These are phyloP conservation scores for Lutjanus campechanus DNA, from an alignment of 2,797 vertebrate species.

Conservation along the genomic window DNA sequence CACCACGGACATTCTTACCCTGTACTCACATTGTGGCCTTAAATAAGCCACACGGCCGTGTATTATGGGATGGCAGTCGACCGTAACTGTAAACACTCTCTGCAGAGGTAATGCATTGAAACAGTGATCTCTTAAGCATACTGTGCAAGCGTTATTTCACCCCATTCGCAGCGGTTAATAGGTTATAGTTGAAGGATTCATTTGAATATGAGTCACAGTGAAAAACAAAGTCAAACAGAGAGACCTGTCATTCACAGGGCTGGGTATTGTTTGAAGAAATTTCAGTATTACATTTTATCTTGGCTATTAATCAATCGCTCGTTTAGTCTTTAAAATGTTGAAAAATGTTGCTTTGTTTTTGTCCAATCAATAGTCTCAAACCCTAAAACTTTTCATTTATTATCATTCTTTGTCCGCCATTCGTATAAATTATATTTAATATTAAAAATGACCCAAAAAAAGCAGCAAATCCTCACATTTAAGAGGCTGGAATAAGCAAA, in stretches of 20 bases:
- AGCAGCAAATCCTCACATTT: too few relatives aligned
- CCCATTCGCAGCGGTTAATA: neutral
- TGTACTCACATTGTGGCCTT: constrained; percentile 25
- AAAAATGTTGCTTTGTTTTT: too few relatives aligned
- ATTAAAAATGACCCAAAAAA: too few relatives aligned
- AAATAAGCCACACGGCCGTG: constrained; percentile 18
- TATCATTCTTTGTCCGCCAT: too few relatives aligned
- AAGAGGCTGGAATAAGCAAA: too few relatives aligned
- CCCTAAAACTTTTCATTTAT: too few relatives aligned
- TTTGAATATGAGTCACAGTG: neutral
- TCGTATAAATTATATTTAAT: too few relatives aligned
- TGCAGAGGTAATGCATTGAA: neutral
- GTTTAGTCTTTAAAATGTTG: too few relatives aligned
- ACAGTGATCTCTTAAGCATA: neutral
- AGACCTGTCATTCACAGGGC: neutral
- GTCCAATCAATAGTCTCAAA: too few relatives aligned
- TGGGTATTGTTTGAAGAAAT: neutral
- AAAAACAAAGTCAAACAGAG: neutral
- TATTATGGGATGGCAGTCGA: constrained; percentile 14
- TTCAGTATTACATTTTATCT: too few relatives aligned
- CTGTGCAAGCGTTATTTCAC: neutral
- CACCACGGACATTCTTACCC: constrained; percentile 7
- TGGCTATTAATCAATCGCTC: too few relatives aligned
- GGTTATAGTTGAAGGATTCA: neutral
- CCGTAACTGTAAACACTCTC: constrained; percentile 32